Evolutionary conservation across 1,140 invertebrate genomes (phyloP).

Genomic region (Trichonephila clavata): DNA sequence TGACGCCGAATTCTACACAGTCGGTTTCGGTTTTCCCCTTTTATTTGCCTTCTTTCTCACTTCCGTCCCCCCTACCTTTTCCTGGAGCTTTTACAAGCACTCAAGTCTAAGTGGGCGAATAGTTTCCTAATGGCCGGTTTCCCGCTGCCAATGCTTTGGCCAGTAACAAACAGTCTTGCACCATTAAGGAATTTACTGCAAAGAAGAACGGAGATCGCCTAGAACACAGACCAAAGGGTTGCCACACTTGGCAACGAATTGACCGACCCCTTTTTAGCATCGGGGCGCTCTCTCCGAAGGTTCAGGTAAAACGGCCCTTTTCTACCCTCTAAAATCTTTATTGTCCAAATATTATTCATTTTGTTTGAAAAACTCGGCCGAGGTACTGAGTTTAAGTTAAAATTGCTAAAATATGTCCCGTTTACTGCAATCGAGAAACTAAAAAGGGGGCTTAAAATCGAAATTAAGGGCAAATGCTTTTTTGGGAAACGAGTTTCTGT

Average conservation of each 20-base stretch:
- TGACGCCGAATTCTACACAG: slow-evolving; percentile 30
- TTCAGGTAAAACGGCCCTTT: too few species aligned
- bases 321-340: too few species aligned
- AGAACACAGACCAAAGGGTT: not conserved
- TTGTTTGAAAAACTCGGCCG: too few species aligned
- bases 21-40: not conserved
- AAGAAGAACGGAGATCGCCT: not conserved
- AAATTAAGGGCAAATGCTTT: too few species aligned
- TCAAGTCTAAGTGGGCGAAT: slow-evolving; percentile 73
- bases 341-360: too few species aligned
- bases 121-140: slow-evolving; percentile 71
- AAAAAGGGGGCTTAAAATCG: too few species aligned
- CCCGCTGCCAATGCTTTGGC: slow-evolving; percentile 2
- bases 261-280: not conserved
- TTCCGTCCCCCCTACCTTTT: not conserved
- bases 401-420: too few species aligned
- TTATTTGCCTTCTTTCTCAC: slow-evolving; percentile 24
- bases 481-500: too few species aligned
- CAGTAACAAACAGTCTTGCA: slow-evolving; percentile 71
- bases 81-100: slow-evolving; percentile 67
- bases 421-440: too few species aligned
- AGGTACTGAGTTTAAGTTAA: too few species aligned
- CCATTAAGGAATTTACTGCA: slow-evolving; percentile 66
- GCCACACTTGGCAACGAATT: slow-evolving; percentile 7
- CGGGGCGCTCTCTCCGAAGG: too few species aligned